Percentiles rank a stretch among this genome's conserved stretches.
phyloP scores from a whole-genome alignment of 2,888 invertebrate species.

The Sphinx pinastri region DNA sequence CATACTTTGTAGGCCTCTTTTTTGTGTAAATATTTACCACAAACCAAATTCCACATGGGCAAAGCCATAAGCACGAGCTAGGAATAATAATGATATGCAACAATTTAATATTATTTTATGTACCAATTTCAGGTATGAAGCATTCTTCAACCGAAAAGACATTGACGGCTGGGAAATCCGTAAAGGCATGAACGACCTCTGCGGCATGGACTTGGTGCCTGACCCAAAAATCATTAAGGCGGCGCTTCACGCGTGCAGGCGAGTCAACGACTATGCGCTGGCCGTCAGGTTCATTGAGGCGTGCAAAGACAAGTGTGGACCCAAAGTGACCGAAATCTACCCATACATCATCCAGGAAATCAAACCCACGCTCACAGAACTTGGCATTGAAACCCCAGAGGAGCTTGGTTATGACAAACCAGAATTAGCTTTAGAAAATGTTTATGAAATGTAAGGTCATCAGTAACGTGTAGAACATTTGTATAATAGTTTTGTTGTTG shows the following conservation, averaged over 20 bases:
- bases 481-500: slow-evolving; percentile 75
- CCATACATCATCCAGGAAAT: slow-evolving; percentile 96
- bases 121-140: slow-evolving; percentile 85
- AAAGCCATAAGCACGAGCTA: no score
- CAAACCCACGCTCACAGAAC: slow-evolving; percentile 94
- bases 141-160: slow-evolving; percentile 92
- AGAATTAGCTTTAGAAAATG: slow-evolving; percentile 92
- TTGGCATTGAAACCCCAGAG: slow-evolving; percentile 97
- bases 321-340: slow-evolving; percentile 89
- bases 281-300: slow-evolving; percentile 97
- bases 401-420: slow-evolving; percentile 99
- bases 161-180: slow-evolving; percentile 98
- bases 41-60: no score
- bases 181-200: slow-evolving; percentile 94
- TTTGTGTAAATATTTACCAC: no score
- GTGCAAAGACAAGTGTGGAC: slow-evolving; percentile 94
- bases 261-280: slow-evolving; percentile 96
- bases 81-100: slow-evolving; percentile 21
- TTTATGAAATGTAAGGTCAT: slow-evolving; percentile 86
- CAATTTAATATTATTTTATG: slow-evolving; percentile 24
- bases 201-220: slow-evolving; percentile 95
- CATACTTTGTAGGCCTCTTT: no score
- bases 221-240: slow-evolving; percentile 95
- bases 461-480: slow-evolving; percentile 74
- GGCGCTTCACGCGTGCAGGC: slow-evolving; percentile 94